A percentile compares a stretch with the other conserved stretches of the same genome.
Conservation (phyloP, 2,797 vertebrate species). For the Enteromius radiatus region DNA sequence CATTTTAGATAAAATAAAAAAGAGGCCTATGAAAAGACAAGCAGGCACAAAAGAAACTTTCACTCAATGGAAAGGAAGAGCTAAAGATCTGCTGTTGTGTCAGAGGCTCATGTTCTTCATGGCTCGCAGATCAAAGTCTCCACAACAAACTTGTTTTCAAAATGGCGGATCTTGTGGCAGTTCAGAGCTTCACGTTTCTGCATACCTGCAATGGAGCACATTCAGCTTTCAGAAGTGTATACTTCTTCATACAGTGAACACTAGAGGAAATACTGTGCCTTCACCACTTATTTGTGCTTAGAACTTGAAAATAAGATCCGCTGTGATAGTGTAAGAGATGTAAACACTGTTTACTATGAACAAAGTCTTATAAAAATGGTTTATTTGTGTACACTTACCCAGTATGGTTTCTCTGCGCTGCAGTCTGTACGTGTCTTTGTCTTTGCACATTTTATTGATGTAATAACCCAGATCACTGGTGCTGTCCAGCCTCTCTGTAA, state of each 20-base stretch:
- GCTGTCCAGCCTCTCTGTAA: conserved; percentile 91
- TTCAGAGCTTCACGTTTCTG: conserved; percentile 89
- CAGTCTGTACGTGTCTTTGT: conserved; percentile 92
- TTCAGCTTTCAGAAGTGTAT: not conserved
- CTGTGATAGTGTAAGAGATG: not conserved
- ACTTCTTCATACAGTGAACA: not conserved
- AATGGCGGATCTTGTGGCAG: conserved; percentile 90
- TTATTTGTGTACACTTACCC: conserved; percentile 61
- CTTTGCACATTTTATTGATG: conserved; percentile 89
- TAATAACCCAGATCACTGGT: conserved; percentile 87
- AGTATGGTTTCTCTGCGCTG: conserved; percentile 85
- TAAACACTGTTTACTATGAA: not conserved
- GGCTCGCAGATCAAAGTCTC: conserved; percentile 90
- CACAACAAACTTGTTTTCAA: conserved; percentile 87
- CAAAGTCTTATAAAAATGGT: not conserved
- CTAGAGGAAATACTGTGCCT: not conserved
- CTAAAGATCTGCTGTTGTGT: conserved; percentile 6
- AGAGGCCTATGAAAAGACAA: conserved; percentile 1
- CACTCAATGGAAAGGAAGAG: not conserved
- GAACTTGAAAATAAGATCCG: not conserved
- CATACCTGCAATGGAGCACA: conserved; percentile 79
- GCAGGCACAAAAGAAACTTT: not conserved
- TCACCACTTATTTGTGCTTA: not conserved
- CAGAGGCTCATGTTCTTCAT: conserved; percentile 52
- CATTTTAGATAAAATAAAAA: conserved; percentile 1